Evolutionary conservation across 2,113 vertebrate species (phyloP), one percentile per base, ranked within the genome.

Genomic region (Equus quagga): DNA sequence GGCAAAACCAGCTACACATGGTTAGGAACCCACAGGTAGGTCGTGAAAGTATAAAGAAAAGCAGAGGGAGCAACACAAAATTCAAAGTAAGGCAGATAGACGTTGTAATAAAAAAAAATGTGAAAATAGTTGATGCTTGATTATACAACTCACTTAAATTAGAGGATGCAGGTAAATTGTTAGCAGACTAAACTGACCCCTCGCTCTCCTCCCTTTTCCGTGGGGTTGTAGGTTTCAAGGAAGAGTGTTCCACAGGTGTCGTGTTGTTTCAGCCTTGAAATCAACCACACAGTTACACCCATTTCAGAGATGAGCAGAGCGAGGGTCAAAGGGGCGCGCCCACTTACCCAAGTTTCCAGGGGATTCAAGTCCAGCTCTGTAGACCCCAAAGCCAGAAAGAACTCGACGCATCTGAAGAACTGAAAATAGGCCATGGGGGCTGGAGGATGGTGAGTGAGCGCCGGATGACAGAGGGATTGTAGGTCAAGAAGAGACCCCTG

Each of bases 181-280:
- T 46, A 31, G 64, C 3, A 54, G 62, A 78, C n/a, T 58, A 72
- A 44, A 8, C 23, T 1, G 23, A 36, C 23, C 36, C 15, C 41
- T 28, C 8, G 13, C 41, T 41, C 18, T 60, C 17, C 41, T 31
- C 26, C 41, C 18, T 67, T 28, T 82, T 8, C 69, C 4, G 0
- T 12, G 8, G n/a, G 51, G 28, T 24, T 26, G 33, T 26, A 87
- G 62, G 31, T 51, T 86, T 60, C 84, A 70, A 58, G 36, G 33
- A 58, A 56, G 7, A 18, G 15, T 13, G 28, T 2, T 33, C 44
- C 21, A 9, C 3, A 0, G 23, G 17, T 2, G 6, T 3, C 8
- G 5, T 51, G 51, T 3, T 36, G 21, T 26, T 17, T 36, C 12
- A 24, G 24, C 28, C 41, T 80, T 80, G 49, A 70, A 86, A 65